These are phyloP conservation scores for Premnoplex brunnescens DNA, from an alignment of 2,797 vertebrate species.

Conservation along the genomic window DNA sequence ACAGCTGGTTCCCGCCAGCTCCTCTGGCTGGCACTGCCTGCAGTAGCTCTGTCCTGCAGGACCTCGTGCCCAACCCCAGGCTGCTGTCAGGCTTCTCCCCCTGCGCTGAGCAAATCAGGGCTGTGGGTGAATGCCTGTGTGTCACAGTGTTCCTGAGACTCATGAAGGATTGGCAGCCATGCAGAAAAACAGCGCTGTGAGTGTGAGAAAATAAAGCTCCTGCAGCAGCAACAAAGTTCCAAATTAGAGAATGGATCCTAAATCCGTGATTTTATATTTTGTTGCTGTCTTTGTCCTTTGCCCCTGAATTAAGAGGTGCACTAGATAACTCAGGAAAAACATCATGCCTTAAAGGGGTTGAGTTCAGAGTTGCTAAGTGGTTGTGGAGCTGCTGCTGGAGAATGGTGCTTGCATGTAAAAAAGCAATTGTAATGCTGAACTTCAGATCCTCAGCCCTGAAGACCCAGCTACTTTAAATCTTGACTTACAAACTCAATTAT, in stretches of 20 bases:
- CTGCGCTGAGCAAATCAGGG: neutral
- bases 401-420: neutral
- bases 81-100: neutral
- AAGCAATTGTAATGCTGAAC: neutral
- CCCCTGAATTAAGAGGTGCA: neutral
- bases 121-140: rapidly evolving
- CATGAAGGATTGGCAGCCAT: neutral
- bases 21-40: neutral
- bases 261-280: neutral
- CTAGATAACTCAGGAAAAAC: neutral
- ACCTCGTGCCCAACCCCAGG: rapidly evolving
- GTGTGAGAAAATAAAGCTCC: neutral
- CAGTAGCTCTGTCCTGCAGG: neutral
- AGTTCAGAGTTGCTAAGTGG: neutral
- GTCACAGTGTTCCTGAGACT: neutral
- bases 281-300: neutral
- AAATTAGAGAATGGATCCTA: neutral
- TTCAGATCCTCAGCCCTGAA: neutral
- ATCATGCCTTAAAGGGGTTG: neutral
- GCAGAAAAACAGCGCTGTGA: too few species aligned
- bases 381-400: neutral
- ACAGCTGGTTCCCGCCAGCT: neutral
- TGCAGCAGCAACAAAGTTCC: neutral
- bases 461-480: neutral
- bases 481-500: slow-evolving; percentile 1